Base-by-base conservation (phyloP, 2,113 vertebrate species). In the Notothenia rossii region DNA sequence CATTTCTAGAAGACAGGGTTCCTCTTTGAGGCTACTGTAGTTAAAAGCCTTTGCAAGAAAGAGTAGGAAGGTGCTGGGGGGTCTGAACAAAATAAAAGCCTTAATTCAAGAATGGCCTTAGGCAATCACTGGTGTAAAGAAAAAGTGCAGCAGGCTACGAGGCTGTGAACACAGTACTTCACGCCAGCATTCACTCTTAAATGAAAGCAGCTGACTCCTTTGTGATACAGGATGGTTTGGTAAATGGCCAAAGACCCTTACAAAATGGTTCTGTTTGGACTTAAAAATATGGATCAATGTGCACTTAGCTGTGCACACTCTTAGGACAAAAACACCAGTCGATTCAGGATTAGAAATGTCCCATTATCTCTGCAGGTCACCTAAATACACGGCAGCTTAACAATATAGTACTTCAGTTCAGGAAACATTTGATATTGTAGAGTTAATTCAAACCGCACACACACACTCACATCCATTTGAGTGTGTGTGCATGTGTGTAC, bases 391-490 rank as follows among this genome's bases (percentile, higher is more conserved):
- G 36, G 8, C 4, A n/a, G 74, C 69, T 85, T 64, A 75, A 72
- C 36, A 54, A 12, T 20, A 36, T 18, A 13, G 12, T 48, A 76
- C 20, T 50, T 78, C 20, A 76, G 60, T 81, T 86, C 51, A 12
- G 20, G 14, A 51, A 68, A 81, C 84, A 69, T 45, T 4, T 79
- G 25, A 25, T 25, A 25, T 25, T 50, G 51, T 8, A 67, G 25
- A 72, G 36, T 7, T 74, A 75, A 92, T 82, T 78, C 51, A 60
- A 22, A 50, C 64, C 63, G 71, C 40, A 22, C 43, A 22, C 43
- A 13, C 14, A 29, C 46, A 17, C 53, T 10, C 7, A 20, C 51
- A 74, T 1, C 13, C 11, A 17, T 3, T 2, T 12, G 33, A 17
- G 33, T 11, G 7, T 17, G 18, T 17, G 14, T 9, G 5, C 20